Conservation (phyloP, 2,797 vertebrate species). For the Perodicticus potto region DNA sequence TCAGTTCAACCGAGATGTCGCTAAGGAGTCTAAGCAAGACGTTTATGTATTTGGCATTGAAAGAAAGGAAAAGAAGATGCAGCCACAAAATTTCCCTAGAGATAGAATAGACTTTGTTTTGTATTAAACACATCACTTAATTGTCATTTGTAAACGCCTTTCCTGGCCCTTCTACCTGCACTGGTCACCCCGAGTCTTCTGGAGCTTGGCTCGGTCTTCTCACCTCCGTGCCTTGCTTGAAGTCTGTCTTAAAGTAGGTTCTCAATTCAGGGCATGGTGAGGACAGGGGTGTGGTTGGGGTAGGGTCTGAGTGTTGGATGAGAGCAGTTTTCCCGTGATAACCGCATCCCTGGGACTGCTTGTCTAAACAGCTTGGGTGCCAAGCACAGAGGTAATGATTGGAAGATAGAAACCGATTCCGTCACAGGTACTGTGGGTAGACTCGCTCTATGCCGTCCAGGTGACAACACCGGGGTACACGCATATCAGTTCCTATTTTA, state of each 20-base stretch:
- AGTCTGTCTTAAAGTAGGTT: neutral
- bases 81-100: neutral
- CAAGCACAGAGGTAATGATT: neutral
- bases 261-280: neutral
- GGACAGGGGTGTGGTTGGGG: neutral
- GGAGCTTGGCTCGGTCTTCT: neutral
- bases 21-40: neutral
- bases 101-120: constrained; percentile 1
- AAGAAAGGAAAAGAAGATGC: neutral
- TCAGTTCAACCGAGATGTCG: neutral
- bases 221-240: neutral
- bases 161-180: no score
- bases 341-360: neutral
- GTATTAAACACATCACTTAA: neutral
- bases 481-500: neutral
- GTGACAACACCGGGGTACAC: neutral
- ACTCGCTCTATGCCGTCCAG: neutral
- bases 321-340: neutral
- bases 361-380: neutral
- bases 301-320: fast-evolving
- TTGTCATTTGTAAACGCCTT: neutral
- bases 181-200: neutral
- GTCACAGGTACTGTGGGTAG: neutral
- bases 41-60: neutral
- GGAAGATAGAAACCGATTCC: neutral